These are phyloP conservation scores for Entosphenus tridentatus DNA, from an alignment of 2,113 vertebrate species.

Conservation along the genomic window DNA sequence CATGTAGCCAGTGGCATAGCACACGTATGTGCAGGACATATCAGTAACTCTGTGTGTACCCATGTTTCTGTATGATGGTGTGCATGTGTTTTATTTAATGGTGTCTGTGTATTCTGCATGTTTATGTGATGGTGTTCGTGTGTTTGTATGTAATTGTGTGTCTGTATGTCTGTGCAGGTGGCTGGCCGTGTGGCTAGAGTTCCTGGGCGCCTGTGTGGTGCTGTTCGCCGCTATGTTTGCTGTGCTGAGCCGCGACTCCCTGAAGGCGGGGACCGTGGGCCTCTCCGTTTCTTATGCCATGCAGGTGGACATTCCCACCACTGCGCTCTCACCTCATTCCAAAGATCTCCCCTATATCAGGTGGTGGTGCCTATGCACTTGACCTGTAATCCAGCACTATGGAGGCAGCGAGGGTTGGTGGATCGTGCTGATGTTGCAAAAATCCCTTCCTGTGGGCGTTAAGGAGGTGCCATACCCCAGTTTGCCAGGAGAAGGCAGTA, in stretches of 20 bases:
- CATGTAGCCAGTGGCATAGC: too few species aligned
- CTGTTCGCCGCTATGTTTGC: slow-evolving; percentile 21
- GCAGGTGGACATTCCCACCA: slow-evolving; percentile 15
- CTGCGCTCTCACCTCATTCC: too few species aligned
- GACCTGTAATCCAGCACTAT: too few species aligned
- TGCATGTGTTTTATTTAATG: slow-evolving; percentile 6
- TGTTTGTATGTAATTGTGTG: not conserved
- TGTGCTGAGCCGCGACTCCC: slow-evolving; percentile 14
- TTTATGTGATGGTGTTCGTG: not conserved
- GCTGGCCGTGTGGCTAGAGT: slow-evolving; percentile 21
- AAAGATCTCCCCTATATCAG: too few species aligned
- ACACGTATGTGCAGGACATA: too few species aligned
- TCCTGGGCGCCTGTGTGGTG: slow-evolving; percentile 21
- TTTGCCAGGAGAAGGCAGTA: too few species aligned
- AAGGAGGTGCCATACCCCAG: too few species aligned
- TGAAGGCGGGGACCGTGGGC: slow-evolving; percentile 20
- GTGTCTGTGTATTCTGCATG: slow-evolving; percentile 1
- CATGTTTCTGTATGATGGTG: not conserved
- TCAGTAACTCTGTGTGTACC: not conserved
- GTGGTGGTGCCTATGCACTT: too few species aligned
- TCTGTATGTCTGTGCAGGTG: slow-evolving; percentile 16
- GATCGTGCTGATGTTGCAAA: too few species aligned
- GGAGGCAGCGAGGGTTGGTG: too few species aligned
- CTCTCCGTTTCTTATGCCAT: slow-evolving; percentile 23
- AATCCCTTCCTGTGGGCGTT: too few species aligned